Percentiles rank a stretch among this genome's conserved stretches.
These are phyloP conservation scores for Zoanthus solanderi DNA, from an alignment of 92 coral and sea anemone genomes.

Conservation along the genomic window DNA sequence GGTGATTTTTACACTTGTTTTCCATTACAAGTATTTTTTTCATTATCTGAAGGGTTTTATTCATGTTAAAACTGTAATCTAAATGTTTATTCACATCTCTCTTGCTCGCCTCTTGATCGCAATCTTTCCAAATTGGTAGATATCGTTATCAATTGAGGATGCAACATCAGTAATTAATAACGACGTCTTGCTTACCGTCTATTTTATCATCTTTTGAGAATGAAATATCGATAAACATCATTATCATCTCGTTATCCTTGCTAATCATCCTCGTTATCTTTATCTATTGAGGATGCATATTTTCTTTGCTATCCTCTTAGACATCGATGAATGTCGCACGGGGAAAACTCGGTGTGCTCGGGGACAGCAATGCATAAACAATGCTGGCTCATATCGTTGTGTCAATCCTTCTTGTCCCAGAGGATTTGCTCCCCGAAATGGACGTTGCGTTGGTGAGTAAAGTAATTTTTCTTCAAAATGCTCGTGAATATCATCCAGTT, in stretches of 20 bases:
- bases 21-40: too few relatives aligned
- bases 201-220: too few relatives aligned
- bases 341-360: slow-evolving; percentile 2
- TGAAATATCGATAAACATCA: too few relatives aligned
- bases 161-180: too few relatives aligned
- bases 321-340: slow-evolving; percentile 28
- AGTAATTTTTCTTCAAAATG: not conserved
- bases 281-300: not conserved
- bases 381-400: slow-evolving; percentile 15
- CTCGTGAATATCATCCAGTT: too few relatives aligned
- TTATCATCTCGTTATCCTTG: too few relatives aligned
- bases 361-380: slow-evolving; percentile 12
- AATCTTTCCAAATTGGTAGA: not conserved
- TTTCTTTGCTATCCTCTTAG: not conserved
- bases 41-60: too few relatives aligned
- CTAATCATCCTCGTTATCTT: not conserved
- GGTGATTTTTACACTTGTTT: too few relatives aligned
- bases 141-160: not conserved
- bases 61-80: too few relatives aligned
- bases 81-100: not conserved
- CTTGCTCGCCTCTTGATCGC: not conserved
- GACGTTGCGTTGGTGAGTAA: slow-evolving; percentile 7
- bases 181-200: too few relatives aligned
- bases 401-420: not conserved
- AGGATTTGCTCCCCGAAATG: not conserved